Evolutionary conservation across 2,888 invertebrate species (phyloP), one percentile per base, ranked within the genome.

Genomic region (Euplagia quadripunctaria): DNA sequence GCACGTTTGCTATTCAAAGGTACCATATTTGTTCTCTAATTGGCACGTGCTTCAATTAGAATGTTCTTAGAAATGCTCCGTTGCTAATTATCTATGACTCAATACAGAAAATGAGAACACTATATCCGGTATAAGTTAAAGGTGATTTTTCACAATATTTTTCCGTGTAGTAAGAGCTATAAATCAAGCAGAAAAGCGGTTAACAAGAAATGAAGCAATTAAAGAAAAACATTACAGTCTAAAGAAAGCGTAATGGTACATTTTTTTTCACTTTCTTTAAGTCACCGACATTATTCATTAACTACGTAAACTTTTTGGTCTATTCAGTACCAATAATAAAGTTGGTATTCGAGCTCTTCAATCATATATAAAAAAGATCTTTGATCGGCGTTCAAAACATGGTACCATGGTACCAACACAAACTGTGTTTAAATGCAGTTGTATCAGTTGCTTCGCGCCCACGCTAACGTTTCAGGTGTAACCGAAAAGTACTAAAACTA

Each of bases 11-110:
- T 46, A 14, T 61, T 61, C 14, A 31, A 31, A 61, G 20, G 20
- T 14, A 31, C 12, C 61, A 31, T 61, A 14, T 61, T 61, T 61
- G 31, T 61, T 61, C 31, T 31, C 61, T 76, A 58, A 72, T 79
- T 61, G 72, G 73, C 42, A 69, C 70, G 65, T 67, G 68, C 65
- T 74, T 73, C 70, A 14, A 70, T 81, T n/a, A 72, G 72, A 52
- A 58, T 66, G 66, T 12, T 64, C 61, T 14, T 61, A 31, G 61
- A 61, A 72, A 65, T 63, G 58, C 70, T 61, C 41, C 52, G 42
- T 61, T 65, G 51, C 17, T 42, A n/a, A 4, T 72, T 66, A 31
- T 46, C 11, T 71, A n/a, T 65, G 66, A 73, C 52, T 68, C 64
- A 75, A 70, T 16, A 65, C 42, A 63, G 41, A 65, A 65, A 58